A percentile compares a stretch with the other conserved stretches of the same genome.
Conservation (phyloP, 2,113 vertebrate genomes). For the Aspidoscelis tigris region DNA sequence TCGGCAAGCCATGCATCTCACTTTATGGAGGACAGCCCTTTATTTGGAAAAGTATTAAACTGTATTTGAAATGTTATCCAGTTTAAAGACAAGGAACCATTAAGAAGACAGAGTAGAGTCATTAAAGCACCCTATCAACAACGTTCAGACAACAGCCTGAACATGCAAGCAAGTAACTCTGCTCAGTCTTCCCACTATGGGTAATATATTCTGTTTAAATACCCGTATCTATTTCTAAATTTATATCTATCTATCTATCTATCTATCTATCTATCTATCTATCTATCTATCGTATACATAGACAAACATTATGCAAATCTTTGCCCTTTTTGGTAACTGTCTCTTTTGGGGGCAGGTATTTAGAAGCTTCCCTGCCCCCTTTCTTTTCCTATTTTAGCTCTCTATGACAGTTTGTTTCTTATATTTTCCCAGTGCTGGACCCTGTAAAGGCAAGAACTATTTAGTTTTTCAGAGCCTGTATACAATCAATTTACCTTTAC, state of each 20-base stretch:
- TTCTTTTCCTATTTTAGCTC: background rate
- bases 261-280: too few relatives aligned
- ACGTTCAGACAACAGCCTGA: background rate
- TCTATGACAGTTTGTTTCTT: background rate
- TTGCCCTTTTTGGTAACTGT: background rate
- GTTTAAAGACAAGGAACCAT: background rate
- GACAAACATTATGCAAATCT: background rate
- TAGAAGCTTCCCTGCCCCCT: background rate
- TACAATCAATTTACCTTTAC: background rate
- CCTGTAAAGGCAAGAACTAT: background rate
- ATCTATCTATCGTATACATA: too few relatives aligned
- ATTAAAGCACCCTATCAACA: background rate
- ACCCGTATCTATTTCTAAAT: background rate
- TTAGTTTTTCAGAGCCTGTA: background rate
- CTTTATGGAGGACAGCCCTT: background rate
- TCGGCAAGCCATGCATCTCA: background rate
- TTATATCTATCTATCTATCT: background rate
- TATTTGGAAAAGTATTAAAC: too few relatives aligned
- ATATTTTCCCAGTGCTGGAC: background rate
- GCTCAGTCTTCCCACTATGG: background rate
- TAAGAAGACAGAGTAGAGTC: background rate
- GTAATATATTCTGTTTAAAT: background rate
- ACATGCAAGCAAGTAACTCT: background rate
- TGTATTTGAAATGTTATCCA: background rate
- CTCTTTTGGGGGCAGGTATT: background rate